Evolutionary conservation across 1,140 invertebrate genomes (phyloP), one percentile per base, ranked within the genome.

Genomic region (Matsumurasca onukii): DNA sequence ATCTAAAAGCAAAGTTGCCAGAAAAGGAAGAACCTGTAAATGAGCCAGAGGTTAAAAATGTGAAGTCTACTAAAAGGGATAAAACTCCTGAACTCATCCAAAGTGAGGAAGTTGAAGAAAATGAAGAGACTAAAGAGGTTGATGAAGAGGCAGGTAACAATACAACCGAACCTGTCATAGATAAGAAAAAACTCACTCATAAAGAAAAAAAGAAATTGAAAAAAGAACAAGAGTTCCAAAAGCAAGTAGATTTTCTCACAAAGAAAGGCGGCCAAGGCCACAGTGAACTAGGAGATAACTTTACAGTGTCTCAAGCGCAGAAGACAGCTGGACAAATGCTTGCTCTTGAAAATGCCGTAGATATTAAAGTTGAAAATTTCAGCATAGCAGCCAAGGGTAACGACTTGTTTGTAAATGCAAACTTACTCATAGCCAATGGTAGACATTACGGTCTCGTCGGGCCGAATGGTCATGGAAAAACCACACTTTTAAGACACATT

Each of bases 401-500:
- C 76, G 95, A 99, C 79, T 81, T 99, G 22, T 99, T 99, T 80
- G 91, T 96, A 13, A 99, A 99, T 82, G 98, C 98, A 0, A 95
- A 88, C 80, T 81, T 99, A 3, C 82, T 96, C 25, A 98, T 99
- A 73, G 95, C 97, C 2, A 88, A 93, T 76, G 94, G 95, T 0
- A 86, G 97, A 69, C 87, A 95, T 76, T 99, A 99, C 80, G 98
- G 98, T 77, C 82, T 99, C 3, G 97, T 99, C 27, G 98, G 98
- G 48, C 98, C 98, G 2, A 99, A 99, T 83, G 98, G 98, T 1
- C 95, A 99, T 84, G 98, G 98, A 15, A 99, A 99, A 85, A 99
- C 98, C n/a, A 99, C 98, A 0, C 78, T 99, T 17, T 81, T 99
- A 20, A 88, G 95, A 65, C 97, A 99, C 77, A 90, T 99, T 75